phyloP scores from a whole-genome alignment of 1,140 invertebrate species.

The Drosophila subpulchrella region DNA sequence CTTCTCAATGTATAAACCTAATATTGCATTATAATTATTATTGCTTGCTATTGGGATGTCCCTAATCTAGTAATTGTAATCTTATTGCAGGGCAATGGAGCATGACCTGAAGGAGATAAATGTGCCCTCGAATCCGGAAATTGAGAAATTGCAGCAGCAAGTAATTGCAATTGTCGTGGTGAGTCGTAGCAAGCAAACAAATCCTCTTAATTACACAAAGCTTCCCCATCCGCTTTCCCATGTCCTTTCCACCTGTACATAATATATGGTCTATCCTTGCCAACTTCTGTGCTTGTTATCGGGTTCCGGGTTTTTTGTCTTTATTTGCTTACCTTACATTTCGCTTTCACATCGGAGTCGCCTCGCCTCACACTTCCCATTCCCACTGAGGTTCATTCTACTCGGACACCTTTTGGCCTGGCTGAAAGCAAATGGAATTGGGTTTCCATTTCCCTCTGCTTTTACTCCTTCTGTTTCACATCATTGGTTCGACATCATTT shows the following conservation, averaged over 20 bases:
- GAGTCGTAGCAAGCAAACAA: slow-evolving; percentile 54
- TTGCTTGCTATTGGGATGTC: background rate
- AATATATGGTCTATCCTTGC: slow-evolving; percentile 21
- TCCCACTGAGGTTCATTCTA: slow-evolving; percentile 34
- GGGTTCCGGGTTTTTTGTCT: slow-evolving; percentile 17
- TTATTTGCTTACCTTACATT: slow-evolving; percentile 47
- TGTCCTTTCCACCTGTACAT: slow-evolving; percentile 15
- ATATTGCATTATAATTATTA: background rate
- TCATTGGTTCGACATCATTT: slow-evolving; percentile 41
- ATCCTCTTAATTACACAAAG: slow-evolving; percentile 45
- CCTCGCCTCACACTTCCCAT: slow-evolving; percentile 29
- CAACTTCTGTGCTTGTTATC: slow-evolving; percentile 24
- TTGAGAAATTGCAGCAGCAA: slow-evolving; percentile 83
- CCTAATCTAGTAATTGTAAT: slow-evolving; percentile 15
- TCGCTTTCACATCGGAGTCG: slow-evolving; percentile 43
- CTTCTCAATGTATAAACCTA: background rate
- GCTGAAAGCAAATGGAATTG: slow-evolving; percentile 53
- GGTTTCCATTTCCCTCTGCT: slow-evolving; percentile 35
- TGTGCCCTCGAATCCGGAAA: slow-evolving; percentile 81
- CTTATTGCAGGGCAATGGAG: slow-evolving; percentile 76
- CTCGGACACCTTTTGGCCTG: slow-evolving; percentile 55
- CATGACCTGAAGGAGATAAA: slow-evolving; percentile 83
- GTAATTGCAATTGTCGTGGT: slow-evolving; percentile 84
- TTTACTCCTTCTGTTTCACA: slow-evolving; percentile 20
- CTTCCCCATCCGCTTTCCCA: slow-evolving; percentile 16